Base-by-base conservation (phyloP, 2,113 vertebrate genomes). In the Oreotrochilus melanogaster region DNA sequence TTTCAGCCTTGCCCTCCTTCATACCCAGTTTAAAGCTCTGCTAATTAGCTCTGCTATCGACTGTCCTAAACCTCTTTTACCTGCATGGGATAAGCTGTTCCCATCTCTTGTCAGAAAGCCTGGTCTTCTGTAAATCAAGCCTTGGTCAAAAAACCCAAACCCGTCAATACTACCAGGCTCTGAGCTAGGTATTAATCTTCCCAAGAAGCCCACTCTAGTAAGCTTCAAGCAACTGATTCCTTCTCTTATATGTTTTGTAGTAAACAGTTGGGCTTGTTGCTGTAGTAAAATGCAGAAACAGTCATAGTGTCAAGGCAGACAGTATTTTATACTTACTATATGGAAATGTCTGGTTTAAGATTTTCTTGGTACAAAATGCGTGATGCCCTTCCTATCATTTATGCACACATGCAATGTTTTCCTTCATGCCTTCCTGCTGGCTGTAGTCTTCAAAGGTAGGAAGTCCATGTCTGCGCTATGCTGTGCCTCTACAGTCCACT, bases 391-490 rank as follows among this genome's bases (percentile, higher is more conserved):
- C 11, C 18, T 67, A 3, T 53, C 14, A 5, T 43, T 71, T 86
- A 13, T 35, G 9, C 4, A 5, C 0, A 1, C 50, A 45, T 15
- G 5, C 3, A 2, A 25, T 43, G 48, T 57, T 93, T 60, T 60
- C 10, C 31, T 66, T 47, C 7, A 7, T 47, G 51, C 42, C 27
- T 62, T 57, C 9, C 4, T 30, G 5, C 79, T 60, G 54, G 11
- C 1, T 28, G n/a, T 35, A 11, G 30, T 80, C 57, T 79, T 45
- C 27, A 8, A 58, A 58, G 10, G 22, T 17, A 25, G 23, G 14
- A 33, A 33, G 25, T 9, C 37, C 0, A 0, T 47, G 14, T 22
- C 37, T 45, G 2, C 2, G 45, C 31, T 37, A 1, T 33, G 25
- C 69, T 75, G 23, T 71, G n/a, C 43, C 14, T 80, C 23, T 70